Conservation (phyloP, 2,113 vertebrate species). For the Beaufortia kweichowensis region DNA sequence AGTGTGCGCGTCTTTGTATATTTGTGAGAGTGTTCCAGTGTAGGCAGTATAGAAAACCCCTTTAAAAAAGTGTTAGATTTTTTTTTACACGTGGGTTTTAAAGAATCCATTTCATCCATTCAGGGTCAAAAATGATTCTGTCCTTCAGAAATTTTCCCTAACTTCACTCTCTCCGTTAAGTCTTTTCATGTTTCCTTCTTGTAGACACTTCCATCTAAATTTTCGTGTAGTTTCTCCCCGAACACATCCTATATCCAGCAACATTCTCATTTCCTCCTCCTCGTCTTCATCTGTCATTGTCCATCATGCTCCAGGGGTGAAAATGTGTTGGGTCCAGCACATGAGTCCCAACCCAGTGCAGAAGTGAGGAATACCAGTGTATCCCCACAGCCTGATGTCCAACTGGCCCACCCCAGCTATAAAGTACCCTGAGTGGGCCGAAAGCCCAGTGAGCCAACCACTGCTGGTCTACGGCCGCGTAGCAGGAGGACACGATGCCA, state of each 20-base stretch:
- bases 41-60: constrained; percentile 48
- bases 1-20: constrained; percentile 45
- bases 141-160: constrained; percentile 19
- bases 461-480: constrained; percentile 86
- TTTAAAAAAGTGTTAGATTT: constrained; percentile 41
- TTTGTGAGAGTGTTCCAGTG: constrained; percentile 50
- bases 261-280: constrained; percentile 43
- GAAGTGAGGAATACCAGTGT: constrained; percentile 91
- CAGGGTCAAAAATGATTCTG: constrained; percentile 11
- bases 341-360: constrained; percentile 82
- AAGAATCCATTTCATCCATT: constrained; percentile 29
- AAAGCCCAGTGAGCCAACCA: constrained; percentile 86
- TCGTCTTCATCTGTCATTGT: constrained; percentile 74
- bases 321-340: constrained; percentile 85
- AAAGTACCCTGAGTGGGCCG: constrained; percentile 84
- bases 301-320: constrained; percentile 81
- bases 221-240: not conserved
- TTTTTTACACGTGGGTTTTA: constrained; percentile 35
- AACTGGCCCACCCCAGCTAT: constrained; percentile 74
- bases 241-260: not conserved
- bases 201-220: not conserved
- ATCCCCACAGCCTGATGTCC: constrained; percentile 76
- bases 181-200: not conserved
- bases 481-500: constrained; percentile 90
- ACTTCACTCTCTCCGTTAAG: not conserved